phyloP scores from a whole-genome alignment of 2,113 vertebrate genomes.

The Dascyllus trimaculatus region DNA sequence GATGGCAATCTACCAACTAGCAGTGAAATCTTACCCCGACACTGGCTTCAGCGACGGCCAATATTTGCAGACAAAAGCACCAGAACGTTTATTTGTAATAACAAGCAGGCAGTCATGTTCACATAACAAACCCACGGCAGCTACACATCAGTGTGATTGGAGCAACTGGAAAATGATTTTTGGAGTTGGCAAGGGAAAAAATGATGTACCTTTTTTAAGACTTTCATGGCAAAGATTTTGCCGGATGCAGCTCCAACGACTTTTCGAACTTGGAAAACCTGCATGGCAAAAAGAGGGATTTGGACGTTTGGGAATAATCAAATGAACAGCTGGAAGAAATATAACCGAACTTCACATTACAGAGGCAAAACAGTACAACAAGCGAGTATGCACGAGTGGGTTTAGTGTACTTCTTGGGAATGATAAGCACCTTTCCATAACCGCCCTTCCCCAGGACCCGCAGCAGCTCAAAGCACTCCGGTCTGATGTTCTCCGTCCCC shows the following conservation, averaged over 20 bases:
- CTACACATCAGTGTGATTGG: not conserved
- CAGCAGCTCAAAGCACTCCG: constrained; percentile 97
- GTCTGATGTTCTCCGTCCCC: constrained; percentile 97
- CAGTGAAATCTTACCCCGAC: constrained; percentile 69
- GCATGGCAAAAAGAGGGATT: not conserved
- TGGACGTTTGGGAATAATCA: not conserved
- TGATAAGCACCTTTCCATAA: constrained; percentile 93
- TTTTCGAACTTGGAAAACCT: constrained; percentile 99
- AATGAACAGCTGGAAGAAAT: not conserved
- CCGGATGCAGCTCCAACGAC: constrained; percentile 94
- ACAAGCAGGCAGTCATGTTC: constrained; percentile 23
- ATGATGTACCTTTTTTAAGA: constrained; percentile 95
- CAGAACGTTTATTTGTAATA: constrained; percentile 45
- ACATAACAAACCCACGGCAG: not conserved
- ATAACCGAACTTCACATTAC: rapidly evolving
- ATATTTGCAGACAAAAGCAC: constrained; percentile 60
- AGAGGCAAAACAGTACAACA: not conserved
- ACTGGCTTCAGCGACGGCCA: constrained; percentile 55
- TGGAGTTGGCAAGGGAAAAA: not conserved
- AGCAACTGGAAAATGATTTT: not conserved
- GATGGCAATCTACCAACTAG: constrained; percentile 62
- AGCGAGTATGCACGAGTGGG: not conserved
- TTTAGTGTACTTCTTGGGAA: not conserved
- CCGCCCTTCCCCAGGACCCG: constrained; percentile 98
- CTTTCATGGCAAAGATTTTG: constrained; percentile 99